These are phyloP conservation scores for Galagoides demidoff DNA, from an alignment of 2,797 vertebrate species.

Conservation along the genomic window DNA sequence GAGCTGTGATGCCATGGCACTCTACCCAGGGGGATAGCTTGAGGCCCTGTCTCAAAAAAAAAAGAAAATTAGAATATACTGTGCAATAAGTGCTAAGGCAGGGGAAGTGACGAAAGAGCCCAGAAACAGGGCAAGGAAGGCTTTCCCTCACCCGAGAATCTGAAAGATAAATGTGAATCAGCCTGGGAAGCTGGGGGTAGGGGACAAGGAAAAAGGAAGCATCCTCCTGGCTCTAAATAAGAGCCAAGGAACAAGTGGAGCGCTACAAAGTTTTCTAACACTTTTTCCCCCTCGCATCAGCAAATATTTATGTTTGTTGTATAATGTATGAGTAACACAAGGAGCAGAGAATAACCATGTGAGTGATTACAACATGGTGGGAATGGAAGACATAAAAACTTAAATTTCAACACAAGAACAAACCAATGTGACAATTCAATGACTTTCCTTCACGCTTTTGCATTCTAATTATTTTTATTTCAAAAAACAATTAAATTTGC, in stretches of 20 bases:
- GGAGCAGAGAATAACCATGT: too few relatives aligned
- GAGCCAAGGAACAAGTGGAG: background rate
- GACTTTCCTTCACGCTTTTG: background rate
- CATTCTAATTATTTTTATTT: slow-evolving; percentile 20
- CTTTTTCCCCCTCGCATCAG: background rate
- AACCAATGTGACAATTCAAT: background rate
- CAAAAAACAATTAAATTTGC: background rate
- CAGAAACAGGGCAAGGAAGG: background rate
- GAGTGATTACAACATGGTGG: background rate
- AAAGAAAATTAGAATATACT: too few relatives aligned
- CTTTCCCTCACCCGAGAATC: background rate
- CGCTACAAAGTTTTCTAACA: background rate
- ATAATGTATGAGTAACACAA: background rate
- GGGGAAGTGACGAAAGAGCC: background rate
- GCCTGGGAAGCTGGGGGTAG: background rate
- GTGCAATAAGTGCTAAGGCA: background rate
- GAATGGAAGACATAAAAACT: background rate
- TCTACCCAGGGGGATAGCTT: too few relatives aligned
- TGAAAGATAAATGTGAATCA: background rate
- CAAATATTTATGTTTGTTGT: background rate
- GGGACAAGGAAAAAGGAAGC: background rate
- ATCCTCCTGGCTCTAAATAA: background rate
- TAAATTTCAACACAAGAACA: background rate
- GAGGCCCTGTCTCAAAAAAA: too few relatives aligned
- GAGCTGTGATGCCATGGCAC: too few relatives aligned